Base-by-base conservation (phyloP, 2,888 invertebrate genomes). In the Dyspetes luteomarginatus region DNA sequence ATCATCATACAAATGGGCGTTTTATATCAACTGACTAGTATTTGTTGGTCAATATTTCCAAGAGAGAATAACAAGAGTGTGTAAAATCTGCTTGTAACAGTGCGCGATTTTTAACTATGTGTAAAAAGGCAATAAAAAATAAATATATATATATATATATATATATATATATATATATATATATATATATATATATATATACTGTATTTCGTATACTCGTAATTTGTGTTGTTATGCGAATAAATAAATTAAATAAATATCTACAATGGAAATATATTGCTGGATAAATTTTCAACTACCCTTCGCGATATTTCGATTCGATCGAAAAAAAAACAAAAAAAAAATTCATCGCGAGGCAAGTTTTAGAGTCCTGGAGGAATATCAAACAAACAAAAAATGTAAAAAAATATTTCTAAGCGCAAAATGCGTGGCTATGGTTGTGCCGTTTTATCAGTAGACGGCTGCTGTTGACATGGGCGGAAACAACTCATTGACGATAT, bases 401-500 rank as follows among this genome's bases (percentile, higher is more conserved):
- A 68, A 48, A 62, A 50, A 17, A 67, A 9, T 15, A 30, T 56
- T 26, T 64, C 17, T 28, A 64, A 74, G 36, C 69, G 62, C 78
- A 52, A 73, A 78, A 74, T 65, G 45, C 28, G 55, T 74, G 73
- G 73, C 73, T 74, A 55, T 74, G 73, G 65, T 65, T 74, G 73
- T 26, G 78, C 71, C 71, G 80, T 76, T 78, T 85, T 86, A 87
- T 89, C 88, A 86, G 85, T 85, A 81, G 85, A 85, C 85, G 85
- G 85, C 85, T 86, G 86, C 83, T 81, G 85, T 86, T 84, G 92
- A 89, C 89, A 94, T 92, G 90, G 94, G 95, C 92, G 97, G 97
- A 94, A 97, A 97, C 93, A 97, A 95, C 93, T 97, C 97, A 95
- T 97, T 97, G 94, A 97, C 97, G 94, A 96, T 96, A 94, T 96